These are phyloP conservation scores for Caradrina clavipalpis DNA, from an alignment of 2,888 invertebrate species.

Conservation along the genomic window DNA sequence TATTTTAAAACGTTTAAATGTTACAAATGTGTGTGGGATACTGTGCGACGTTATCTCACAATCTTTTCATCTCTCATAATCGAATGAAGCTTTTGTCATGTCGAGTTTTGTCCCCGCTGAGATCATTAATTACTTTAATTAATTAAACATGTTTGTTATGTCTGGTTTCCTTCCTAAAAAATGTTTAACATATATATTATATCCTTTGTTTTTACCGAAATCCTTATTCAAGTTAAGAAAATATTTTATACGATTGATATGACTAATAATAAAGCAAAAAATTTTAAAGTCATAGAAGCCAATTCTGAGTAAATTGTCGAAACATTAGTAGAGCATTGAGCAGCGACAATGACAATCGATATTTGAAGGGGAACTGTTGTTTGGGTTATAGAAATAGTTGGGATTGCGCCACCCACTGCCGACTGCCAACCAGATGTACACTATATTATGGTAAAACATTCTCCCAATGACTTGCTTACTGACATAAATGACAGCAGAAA, in stretches of 20 bases:
- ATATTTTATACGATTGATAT: background rate
- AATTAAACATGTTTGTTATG: conserved; percentile 43
- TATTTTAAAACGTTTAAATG: conserved; percentile 74
- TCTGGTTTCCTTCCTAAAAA: conserved; percentile 10
- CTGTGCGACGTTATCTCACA: conserved; percentile 52
- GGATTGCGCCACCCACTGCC: conserved; percentile 74
- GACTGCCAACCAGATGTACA: conserved; percentile 44
- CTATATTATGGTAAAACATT: conserved; percentile 59
- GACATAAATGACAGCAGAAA: conserved; percentile 58
- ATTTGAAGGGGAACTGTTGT: conserved; percentile 75
- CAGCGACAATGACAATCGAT: conserved; percentile 77
- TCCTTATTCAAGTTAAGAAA: conserved; percentile 4
- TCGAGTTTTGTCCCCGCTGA: conserved; percentile 45
- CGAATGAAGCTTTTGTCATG: conserved; percentile 42
- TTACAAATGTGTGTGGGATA: conserved; percentile 68
- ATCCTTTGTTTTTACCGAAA: conserved; percentile 2
- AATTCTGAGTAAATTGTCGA: conserved; percentile 18
- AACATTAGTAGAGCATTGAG: conserved; percentile 53
- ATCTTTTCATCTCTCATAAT: conserved; percentile 53
- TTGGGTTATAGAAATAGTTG: conserved; percentile 73
- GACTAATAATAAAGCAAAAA: conserved; percentile 9
- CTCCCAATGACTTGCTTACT: conserved; percentile 54
- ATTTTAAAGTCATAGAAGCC: no score
- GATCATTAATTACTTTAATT: conserved; percentile 54
- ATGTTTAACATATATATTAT: background rate